These are phyloP conservation scores for Campylomormyrus numenius DNA, from an alignment of 2,113 vertebrate species.

Conservation along the genomic window DNA sequence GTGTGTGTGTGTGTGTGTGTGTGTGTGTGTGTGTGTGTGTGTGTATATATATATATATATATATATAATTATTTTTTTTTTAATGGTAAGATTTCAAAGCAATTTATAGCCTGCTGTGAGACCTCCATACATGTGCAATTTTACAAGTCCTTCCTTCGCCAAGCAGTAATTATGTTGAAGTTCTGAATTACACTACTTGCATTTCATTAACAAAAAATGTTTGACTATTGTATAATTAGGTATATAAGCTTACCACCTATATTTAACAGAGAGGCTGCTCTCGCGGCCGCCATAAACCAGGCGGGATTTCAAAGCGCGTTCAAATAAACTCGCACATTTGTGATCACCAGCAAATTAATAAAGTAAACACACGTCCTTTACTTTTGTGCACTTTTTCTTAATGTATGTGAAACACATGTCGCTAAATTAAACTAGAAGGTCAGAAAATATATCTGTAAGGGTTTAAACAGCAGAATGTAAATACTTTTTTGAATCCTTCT, in stretches of 20 bases:
- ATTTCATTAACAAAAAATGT: slow-evolving; percentile 70
- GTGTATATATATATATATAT: background rate
- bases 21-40: background rate
- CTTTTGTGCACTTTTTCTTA: background rate
- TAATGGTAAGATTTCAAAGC: slow-evolving; percentile 51
- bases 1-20: no score
- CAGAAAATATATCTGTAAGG: background rate
- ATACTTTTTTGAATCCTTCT: background rate
- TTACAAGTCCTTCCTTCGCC: slow-evolving; percentile 52
- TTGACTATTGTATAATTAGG: slow-evolving; percentile 72
- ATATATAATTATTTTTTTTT: slow-evolving; percentile 27
- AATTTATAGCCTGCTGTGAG: slow-evolving; percentile 46
- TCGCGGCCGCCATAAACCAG: slow-evolving; percentile 59
- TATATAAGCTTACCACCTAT: slow-evolving; percentile 68
- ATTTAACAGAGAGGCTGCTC: slow-evolving; percentile 59
- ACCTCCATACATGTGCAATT: slow-evolving; percentile 57
- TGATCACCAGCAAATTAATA: slow-evolving; percentile 48
- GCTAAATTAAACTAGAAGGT: background rate
- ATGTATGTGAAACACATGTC: background rate
- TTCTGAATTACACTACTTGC: slow-evolving; percentile 67
- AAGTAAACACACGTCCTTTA: slow-evolving; percentile 28
- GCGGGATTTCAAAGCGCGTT: slow-evolving; percentile 43
- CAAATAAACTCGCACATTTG: slow-evolving; percentile 45
- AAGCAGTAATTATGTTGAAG: slow-evolving; percentile 66
- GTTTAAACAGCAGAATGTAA: background rate